phyloP scores from a whole-genome alignment of 2,113 vertebrate genomes.

The Stictonetta naevosa region DNA sequence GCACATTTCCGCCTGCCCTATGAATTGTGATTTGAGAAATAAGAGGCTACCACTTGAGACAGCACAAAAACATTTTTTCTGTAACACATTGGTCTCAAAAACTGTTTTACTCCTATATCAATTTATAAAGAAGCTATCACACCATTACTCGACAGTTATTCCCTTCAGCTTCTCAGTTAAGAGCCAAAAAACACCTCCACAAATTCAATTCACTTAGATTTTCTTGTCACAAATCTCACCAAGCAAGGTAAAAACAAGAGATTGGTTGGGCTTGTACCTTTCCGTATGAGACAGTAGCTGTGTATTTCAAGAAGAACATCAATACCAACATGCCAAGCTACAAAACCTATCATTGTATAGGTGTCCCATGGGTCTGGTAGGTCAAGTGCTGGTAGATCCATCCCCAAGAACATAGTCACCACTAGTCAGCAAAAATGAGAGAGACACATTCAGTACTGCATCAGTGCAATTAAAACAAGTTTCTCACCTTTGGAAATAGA shows the following conservation, averaged over 20 bases:
- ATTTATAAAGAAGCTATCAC: not conserved
- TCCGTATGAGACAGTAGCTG: constrained; percentile 74
- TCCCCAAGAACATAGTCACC: constrained; percentile 83
- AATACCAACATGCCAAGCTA: constrained; percentile 82
- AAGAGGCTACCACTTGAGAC: not conserved
- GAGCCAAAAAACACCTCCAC: not conserved
- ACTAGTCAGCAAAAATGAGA: constrained; percentile 49
- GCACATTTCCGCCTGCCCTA: not conserved
- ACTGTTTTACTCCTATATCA: not conserved
- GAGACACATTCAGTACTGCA: fast-evolving
- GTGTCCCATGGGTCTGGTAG: constrained; percentile 82
- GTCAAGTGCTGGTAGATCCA: constrained; percentile 82
- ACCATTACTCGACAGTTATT: not conserved
- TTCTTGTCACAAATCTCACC: not conserved
- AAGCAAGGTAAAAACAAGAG: not conserved
- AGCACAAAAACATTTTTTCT: not conserved
- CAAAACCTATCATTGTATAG: constrained; percentile 80
- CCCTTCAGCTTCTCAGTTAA: not conserved
- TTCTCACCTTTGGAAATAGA: not conserved
- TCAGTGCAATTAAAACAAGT: not conserved
- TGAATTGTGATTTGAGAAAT: not conserved
- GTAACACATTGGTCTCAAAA: not conserved
- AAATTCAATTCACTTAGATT: not conserved
- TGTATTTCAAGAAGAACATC: constrained; percentile 85
- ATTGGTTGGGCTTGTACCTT: constrained; percentile 65